These are phyloP conservation scores for Psophia crepitans DNA, from an alignment of 2,113 vertebrate species.

Conservation along the genomic window DNA sequence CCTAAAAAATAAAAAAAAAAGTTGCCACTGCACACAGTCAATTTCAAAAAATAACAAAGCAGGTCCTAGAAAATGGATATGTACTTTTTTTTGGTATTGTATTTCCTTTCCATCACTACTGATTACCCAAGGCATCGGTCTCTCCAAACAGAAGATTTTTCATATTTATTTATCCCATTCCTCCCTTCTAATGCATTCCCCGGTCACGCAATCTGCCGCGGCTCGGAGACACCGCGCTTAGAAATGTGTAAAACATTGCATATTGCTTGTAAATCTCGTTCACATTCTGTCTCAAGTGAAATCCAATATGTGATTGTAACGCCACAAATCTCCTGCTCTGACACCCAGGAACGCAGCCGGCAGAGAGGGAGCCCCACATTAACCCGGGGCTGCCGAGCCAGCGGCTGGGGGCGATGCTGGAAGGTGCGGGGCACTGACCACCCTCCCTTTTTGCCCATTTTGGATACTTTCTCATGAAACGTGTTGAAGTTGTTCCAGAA, in stretches of 20 bases:
- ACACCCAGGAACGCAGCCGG: not conserved
- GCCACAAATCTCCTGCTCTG: not conserved
- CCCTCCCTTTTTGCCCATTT: not conserved
- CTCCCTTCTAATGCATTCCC: not conserved
- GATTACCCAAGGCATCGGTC: slow-evolving; percentile 10
- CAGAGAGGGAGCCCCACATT: not conserved
- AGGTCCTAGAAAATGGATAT: not conserved
- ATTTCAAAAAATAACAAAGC: not conserved
- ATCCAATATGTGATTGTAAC: not conserved
- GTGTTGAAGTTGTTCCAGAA: not conserved
- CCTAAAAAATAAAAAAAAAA: not conserved
- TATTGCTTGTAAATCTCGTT: not conserved
- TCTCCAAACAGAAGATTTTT: slow-evolving; percentile 2
- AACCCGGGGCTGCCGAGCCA: not conserved
- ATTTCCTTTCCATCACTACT: slow-evolving; percentile 24
- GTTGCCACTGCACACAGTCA: not conserved
- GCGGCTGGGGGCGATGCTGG: not conserved
- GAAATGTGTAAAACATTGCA: not conserved
- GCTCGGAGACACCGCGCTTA: rapidly evolving
- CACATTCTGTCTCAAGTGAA: not conserved
- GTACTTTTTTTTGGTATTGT: not conserved
- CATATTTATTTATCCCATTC: slow-evolving; percentile 20
- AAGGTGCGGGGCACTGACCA: not conserved
- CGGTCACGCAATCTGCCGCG: not conserved
- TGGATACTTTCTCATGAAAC: not conserved